These are phyloP conservation scores for Lytechinus variegatus DNA, from an alignment of 35 echinoderm and acorn worm species.

Conservation along the genomic window DNA sequence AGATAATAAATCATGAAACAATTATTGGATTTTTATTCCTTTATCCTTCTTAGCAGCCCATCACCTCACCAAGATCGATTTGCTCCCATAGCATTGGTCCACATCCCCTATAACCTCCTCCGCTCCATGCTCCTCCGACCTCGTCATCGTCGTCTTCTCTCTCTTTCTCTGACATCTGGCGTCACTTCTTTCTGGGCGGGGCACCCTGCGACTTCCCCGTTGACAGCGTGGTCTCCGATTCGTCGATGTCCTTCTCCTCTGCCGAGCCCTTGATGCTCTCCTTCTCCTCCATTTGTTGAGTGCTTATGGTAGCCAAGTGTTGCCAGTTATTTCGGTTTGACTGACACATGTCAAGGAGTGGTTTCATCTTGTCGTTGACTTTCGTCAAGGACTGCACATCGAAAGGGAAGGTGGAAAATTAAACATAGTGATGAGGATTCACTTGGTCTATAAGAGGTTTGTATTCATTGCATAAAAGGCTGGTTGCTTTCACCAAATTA, in stretches of 20 bases:
- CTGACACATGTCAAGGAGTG: constrained; percentile 68
- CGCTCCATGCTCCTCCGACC: background rate
- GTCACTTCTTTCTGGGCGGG: constrained; percentile 24
- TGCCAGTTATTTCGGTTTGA: constrained; percentile 87
- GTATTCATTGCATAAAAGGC: no score
- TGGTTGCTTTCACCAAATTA: no score
- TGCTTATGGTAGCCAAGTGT: constrained; percentile 68
- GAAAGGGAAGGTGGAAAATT: background rate
- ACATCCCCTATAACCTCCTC: background rate
- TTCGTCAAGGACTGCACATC: constrained; percentile 66
- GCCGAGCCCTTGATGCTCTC: constrained; percentile 52
- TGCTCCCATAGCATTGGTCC: background rate
- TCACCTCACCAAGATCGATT: background rate
- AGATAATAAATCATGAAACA: background rate
- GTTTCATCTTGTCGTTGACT: constrained; percentile 55
- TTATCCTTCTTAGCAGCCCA: background rate
- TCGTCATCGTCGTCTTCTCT: background rate
- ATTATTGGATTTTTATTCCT: background rate
- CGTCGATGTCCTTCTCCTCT: constrained; percentile 95
- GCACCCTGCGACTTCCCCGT: constrained; percentile 4
- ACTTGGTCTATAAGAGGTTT: no score
- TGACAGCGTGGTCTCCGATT: constrained; percentile 70
- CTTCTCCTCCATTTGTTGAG: constrained; percentile 63
- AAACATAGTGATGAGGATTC: no score
- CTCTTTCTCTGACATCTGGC: constrained; percentile 37